These are phyloP conservation scores for Zonitis immaculata DNA, from an alignment of 2,888 invertebrate genomes.

Conservation along the genomic window DNA sequence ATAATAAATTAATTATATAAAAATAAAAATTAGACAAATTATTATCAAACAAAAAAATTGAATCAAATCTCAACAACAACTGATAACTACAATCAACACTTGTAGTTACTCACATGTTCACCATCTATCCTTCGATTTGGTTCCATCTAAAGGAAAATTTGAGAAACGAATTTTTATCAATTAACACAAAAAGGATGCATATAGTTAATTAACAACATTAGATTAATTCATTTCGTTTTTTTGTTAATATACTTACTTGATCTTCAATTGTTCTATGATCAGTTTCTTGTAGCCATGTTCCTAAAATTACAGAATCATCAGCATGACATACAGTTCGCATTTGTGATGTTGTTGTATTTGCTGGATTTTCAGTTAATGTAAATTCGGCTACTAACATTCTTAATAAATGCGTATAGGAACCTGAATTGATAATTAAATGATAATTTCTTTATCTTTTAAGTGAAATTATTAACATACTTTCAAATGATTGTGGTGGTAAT, in stretches of 20 bases:
- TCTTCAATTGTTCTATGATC: constrained; percentile 96
- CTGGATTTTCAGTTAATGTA: constrained; percentile 88
- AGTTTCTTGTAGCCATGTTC: constrained; percentile 93
- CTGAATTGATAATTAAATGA: constrained; percentile 38
- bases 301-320: constrained; percentile 86
- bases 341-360: constrained; percentile 84
- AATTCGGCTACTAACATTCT: constrained; percentile 93
- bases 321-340: constrained; percentile 78
- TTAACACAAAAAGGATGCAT: constrained; percentile 10
- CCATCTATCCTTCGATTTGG: constrained; percentile 75
- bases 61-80: constrained; percentile 22
- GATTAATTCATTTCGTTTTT: neutral
- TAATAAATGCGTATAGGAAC: constrained; percentile 80
- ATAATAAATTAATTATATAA: constrained; percentile 6
- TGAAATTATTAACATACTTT: constrained; percentile 53
- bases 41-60: constrained; percentile 25
- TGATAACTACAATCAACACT: constrained; percentile 24
- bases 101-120: constrained; percentile 68
- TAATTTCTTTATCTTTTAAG: neutral
- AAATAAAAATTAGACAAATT: constrained; percentile 13
- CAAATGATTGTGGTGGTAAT: constrained; percentile 74
- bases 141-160: constrained; percentile 64
- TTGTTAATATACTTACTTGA: constrained; percentile 63
- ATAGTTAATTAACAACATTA: constrained; percentile 2
- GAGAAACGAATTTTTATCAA: constrained; percentile 10